Conservation (phyloP, 2,888 invertebrate genomes). For the Yponomeuta cagnagella region DNA sequence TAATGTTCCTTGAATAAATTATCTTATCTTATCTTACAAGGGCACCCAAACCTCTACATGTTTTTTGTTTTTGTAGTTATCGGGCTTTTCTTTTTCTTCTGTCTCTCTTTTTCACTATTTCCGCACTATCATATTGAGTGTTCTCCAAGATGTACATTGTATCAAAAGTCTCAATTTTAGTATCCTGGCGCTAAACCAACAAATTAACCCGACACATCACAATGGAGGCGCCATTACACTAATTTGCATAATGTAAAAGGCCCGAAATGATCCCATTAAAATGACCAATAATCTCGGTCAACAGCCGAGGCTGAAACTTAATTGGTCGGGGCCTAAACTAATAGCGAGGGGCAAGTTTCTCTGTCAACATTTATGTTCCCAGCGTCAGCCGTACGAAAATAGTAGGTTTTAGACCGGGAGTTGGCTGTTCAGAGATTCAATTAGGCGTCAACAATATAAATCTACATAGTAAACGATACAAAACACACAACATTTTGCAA, state of each 20-base stretch:
- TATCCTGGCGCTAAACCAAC: background rate
- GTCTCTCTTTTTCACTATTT: no score
- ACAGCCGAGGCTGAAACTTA: background rate
- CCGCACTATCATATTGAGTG: no score
- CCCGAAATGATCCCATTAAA: background rate
- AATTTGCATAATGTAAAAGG: background rate
- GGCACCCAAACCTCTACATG: no score
- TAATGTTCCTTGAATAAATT: no score
- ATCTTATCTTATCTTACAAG: no score
- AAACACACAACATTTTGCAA: no score
- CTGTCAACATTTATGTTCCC: background rate
- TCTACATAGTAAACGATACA: no score
- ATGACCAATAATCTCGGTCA: background rate
- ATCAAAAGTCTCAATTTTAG: background rate
- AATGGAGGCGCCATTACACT: background rate
- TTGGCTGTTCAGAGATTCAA: background rate
- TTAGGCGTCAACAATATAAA: background rate
- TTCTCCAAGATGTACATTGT: no score
- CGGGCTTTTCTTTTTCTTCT: no score
- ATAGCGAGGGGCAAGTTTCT: background rate
- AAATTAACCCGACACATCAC: background rate
- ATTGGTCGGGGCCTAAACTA: background rate
- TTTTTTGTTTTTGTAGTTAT: no score
- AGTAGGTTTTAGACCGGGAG: background rate
- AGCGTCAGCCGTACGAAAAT: background rate